A percentile compares a stretch with the other conserved stretches of the same genome.
Evolutionary conservation across 2,888 invertebrate species (phyloP).

Genomic region (Calliphora vomitoria): DNA sequence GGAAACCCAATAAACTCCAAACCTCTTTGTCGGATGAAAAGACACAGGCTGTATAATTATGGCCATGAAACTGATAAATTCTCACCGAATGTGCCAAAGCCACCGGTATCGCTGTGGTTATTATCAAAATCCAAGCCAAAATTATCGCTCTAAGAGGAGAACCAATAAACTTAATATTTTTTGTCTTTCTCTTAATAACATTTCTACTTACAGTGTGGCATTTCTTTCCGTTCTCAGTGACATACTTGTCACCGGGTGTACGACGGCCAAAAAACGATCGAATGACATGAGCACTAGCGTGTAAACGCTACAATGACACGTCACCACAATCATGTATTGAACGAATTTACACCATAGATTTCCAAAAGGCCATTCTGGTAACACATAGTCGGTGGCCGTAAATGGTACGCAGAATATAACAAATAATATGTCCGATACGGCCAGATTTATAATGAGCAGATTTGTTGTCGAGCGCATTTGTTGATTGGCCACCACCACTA

Average conservation of each 20-base stretch:
- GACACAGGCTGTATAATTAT: slow-evolving; percentile 89
- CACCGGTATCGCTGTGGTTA: slow-evolving; percentile 91
- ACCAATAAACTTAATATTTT: background rate
- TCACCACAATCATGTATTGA: slow-evolving; percentile 96
- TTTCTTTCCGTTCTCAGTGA: slow-evolving; percentile 92
- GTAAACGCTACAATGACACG: slow-evolving; percentile 96
- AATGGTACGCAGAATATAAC: slow-evolving; percentile 97
- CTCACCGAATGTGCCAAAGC: slow-evolving; percentile 91
- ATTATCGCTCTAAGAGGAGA: slow-evolving; percentile 88
- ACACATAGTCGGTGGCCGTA: slow-evolving; percentile 95
- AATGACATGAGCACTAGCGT: slow-evolving; percentile 97
- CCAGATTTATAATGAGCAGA: slow-evolving; percentile 94
- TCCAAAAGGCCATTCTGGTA: slow-evolving; percentile 96
- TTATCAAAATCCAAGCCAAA: slow-evolving; percentile 92
- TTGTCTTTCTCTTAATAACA: too few species aligned
- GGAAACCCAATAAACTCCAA: slow-evolving; percentile 85
- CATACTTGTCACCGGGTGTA: slow-evolving; percentile 95
- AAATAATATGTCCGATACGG: slow-evolving; percentile 95
- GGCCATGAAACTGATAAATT: slow-evolving; percentile 87
- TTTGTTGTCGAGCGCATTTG: slow-evolving; percentile 98
- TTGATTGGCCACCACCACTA: slow-evolving; percentile 93
- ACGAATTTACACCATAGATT: slow-evolving; percentile 93
- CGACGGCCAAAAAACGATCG: slow-evolving; percentile 96
- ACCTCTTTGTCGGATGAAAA: slow-evolving; percentile 87
- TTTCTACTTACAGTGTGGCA: slow-evolving; percentile 86